Evolutionary conservation across 23 tunicate genomes (phyloP).

Genomic region (Oikopleura dioica): DNA sequence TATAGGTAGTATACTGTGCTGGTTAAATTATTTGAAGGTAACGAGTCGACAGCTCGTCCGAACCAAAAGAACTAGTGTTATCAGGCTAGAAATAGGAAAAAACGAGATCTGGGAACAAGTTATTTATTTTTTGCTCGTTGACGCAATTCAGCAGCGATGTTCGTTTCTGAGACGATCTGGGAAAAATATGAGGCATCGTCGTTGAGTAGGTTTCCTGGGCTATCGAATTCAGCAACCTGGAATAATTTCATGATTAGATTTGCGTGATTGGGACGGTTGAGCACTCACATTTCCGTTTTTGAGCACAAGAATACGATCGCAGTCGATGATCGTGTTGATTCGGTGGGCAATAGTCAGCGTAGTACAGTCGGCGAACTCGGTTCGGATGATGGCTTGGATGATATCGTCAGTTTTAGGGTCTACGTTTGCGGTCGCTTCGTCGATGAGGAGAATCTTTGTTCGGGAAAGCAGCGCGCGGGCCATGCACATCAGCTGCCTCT

Average conservation of each 20-base stretch:
- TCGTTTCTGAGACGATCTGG: too few species aligned
- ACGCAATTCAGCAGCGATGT: too few species aligned
- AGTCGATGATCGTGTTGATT: constrained; percentile 60
- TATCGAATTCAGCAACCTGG: not conserved
- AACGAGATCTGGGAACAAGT: too few species aligned
- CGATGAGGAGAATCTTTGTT: constrained; percentile 50
- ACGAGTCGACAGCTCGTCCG: too few species aligned
- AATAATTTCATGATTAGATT: too few species aligned
- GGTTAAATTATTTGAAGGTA: too few species aligned
- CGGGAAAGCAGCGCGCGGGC: constrained; percentile 62
- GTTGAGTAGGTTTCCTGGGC: not conserved
- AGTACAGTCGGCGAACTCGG: constrained; percentile 34
- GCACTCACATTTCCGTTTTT: not conserved
- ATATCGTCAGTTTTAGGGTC: constrained; percentile 58
- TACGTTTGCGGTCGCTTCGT: constrained; percentile 96
- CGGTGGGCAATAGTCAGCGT: constrained; percentile 81
- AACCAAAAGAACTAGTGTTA: too few species aligned
- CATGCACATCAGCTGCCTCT: constrained; percentile 80
- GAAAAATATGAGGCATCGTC: too few species aligned
- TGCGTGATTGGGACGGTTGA: too few species aligned
- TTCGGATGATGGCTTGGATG: constrained; percentile 58
- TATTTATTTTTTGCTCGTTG: too few species aligned
- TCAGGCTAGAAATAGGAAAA: too few species aligned
- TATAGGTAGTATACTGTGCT: too few species aligned
- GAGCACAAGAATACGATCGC: constrained; percentile 44